Evolutionary conservation across 2,888 invertebrate species (phyloP).

Genomic region (Spodoptera littoralis): DNA sequence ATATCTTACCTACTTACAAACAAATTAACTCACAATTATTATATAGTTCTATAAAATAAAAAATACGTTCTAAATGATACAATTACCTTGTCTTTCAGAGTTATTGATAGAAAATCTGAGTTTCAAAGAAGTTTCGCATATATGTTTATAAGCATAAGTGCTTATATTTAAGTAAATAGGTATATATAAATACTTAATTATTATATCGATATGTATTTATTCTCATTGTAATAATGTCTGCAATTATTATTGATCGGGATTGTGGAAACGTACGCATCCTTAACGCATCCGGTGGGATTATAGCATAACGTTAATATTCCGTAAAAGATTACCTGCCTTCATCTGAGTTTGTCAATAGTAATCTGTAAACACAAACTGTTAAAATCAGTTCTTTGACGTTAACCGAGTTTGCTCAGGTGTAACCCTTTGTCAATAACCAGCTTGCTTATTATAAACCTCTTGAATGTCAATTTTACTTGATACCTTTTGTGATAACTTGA

Average conservation of each 20-base stretch:
- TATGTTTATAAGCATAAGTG: too few species aligned
- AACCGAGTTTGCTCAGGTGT: constrained; percentile 84
- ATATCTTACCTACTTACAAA: too few species aligned
- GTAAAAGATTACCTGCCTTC: constrained; percentile 82
- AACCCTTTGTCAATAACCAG: constrained; percentile 69
- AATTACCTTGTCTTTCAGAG: too few species aligned
- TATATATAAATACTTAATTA: too few species aligned
- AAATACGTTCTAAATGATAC: too few species aligned
- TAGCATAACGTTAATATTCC: constrained; percentile 67
- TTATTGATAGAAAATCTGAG: too few species aligned
- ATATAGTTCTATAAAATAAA: too few species aligned
- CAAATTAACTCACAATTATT: too few species aligned
- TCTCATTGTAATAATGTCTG: constrained; percentile 6
- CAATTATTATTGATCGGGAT: constrained; percentile 15
- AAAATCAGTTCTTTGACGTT: constrained; percentile 84
- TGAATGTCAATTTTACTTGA: constrained; percentile 64
- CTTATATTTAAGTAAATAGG: too few species aligned
- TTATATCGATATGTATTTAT: too few species aligned
- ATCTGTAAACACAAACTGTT: constrained; percentile 87
- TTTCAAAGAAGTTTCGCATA: too few species aligned
- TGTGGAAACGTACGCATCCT: constrained; percentile 55
- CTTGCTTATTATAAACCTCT: constrained; percentile 71
- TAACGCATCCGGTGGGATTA: constrained; percentile 67
- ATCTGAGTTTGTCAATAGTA: constrained; percentile 82
- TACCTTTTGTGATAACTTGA: constrained; percentile 58